These are phyloP conservation scores for Philereme transversata DNA, from an alignment of 2,888 invertebrate genomes.

Conservation along the genomic window DNA sequence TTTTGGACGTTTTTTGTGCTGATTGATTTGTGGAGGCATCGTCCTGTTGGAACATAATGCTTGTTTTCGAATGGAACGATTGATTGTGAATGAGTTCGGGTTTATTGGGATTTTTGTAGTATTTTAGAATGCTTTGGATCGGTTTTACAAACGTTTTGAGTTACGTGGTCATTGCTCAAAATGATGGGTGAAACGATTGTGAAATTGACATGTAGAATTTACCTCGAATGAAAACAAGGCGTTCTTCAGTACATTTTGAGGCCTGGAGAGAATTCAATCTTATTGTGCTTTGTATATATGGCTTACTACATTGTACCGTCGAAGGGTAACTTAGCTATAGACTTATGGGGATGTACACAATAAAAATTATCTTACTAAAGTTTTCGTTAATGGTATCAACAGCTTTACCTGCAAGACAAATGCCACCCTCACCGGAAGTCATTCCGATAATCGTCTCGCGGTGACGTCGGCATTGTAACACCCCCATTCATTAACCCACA, in stretches of 20 bases:
- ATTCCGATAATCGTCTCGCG: constrained; percentile 45
- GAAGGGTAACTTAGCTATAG: too few species aligned
- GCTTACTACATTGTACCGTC: too few species aligned
- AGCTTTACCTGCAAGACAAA: constrained; percentile 31
- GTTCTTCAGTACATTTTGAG: too few species aligned
- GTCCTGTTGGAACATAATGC: constrained; percentile 33
- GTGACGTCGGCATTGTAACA: constrained; percentile 55
- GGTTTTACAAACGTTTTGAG: constrained; percentile 6
- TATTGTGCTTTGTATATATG: too few species aligned
- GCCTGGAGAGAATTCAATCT: too few species aligned
- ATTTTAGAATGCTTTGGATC: constrained; percentile 2
- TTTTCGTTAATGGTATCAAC: background rate
- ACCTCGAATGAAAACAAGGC: too few species aligned
- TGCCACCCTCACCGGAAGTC: constrained; percentile 44
- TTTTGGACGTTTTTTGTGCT: constrained; percentile 54
- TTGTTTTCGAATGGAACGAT: constrained; percentile 32
- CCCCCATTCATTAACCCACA: constrained; percentile 77
- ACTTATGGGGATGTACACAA: background rate
- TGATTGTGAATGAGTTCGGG: constrained; percentile 21
- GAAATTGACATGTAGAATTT: background rate
- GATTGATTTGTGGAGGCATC: constrained; percentile 73
- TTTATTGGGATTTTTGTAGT: constrained; percentile 9
- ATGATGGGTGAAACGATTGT: background rate
- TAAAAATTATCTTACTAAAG: constrained; percentile 2
- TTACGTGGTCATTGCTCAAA: background rate